A percentile compares a stretch with the other conserved stretches of the same genome.
phyloP scores from a whole-genome alignment of 2,113 vertebrate species.

The Pheucticus melanocephalus region DNA sequence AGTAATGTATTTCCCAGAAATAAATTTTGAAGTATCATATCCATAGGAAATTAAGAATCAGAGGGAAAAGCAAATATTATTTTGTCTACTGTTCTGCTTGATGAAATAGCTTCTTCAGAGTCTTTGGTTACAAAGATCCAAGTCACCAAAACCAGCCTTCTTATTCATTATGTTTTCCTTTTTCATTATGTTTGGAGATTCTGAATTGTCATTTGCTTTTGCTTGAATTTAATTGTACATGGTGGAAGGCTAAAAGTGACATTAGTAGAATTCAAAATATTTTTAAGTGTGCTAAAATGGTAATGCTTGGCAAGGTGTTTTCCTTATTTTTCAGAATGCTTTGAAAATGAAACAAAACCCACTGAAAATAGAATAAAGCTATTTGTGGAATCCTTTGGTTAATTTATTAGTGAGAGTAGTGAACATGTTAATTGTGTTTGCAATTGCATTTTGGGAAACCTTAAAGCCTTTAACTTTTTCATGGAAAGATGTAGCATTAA shows the following conservation, averaged over 20 bases:
- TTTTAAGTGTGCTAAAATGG: not conserved
- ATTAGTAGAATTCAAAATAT: not conserved
- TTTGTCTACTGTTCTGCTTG: not conserved
- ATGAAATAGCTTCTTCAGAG: not conserved
- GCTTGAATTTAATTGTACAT: constrained; percentile 9
- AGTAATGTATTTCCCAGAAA: not conserved
- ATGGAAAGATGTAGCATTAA: not conserved
- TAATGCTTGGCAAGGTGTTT: not conserved
- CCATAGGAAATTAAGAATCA: not conserved
- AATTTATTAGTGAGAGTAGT: not conserved
- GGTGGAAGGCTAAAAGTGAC: not conserved
- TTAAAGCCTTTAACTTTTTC: not conserved
- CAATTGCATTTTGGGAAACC: not conserved
- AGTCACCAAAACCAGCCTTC: not conserved
- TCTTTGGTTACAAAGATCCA: not conserved
- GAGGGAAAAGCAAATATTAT: not conserved
- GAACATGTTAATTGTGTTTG: not conserved
- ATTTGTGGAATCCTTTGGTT: not conserved
- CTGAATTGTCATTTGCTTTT: not conserved
- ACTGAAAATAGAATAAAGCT: not conserved
- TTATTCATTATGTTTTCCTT: not conserved
- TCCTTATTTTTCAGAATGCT: not conserved
- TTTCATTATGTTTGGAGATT: not conserved
- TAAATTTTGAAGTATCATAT: not conserved
- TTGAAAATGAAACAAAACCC: not conserved